Evolutionary conservation across 2,888 invertebrate genomes (phyloP), one percentile per base, ranked within the genome.

Genomic region (Oasisia sp.): DNA sequence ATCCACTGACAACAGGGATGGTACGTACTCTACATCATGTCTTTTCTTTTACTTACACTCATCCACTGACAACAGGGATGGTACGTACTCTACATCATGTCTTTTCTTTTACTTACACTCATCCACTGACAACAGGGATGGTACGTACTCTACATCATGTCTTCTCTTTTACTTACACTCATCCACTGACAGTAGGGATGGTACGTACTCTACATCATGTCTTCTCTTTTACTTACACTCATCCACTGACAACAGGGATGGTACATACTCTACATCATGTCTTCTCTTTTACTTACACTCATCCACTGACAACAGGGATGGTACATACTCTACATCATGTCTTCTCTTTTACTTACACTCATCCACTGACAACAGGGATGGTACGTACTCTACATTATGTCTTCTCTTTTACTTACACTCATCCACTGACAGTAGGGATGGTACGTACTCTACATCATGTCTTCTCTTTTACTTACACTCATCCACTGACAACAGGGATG

Each of bases 1-100:
- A 50, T 50, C 50, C 0, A 99, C 99, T 8, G 99, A 99, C 9
- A 98, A 99, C 94, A 97, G 98, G 96, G 99, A 99, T 97, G 99
- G 99, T 38, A 38, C 38, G 4, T 38, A 38, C 38, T 38, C 38
- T 38, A 38, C 38, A 38, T 38, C 4, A 38, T 38, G 38, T 38
- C 38, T 38, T 38, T 4, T 38, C 38, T 38, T 38, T 50, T 50
- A 50, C 9, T 14, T 9, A 50, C 9, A 50, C 9, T 12, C 50
- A 50, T 50, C 50, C 0, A 99, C 99, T 8, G 99, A 99, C 9
- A 98, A 99, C 94, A 97, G 98, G 96, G 99, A 99, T 97, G 99
- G 99, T 38, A 38, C 38, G 4, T 38, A 38, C 38, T 38, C 38
- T 38, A 38, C 38, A 38, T 38, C 4, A 38, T 38, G 38, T 38